Conservation (phyloP, 2,797 vertebrate genomes). For the Rallus crepitans region DNA sequence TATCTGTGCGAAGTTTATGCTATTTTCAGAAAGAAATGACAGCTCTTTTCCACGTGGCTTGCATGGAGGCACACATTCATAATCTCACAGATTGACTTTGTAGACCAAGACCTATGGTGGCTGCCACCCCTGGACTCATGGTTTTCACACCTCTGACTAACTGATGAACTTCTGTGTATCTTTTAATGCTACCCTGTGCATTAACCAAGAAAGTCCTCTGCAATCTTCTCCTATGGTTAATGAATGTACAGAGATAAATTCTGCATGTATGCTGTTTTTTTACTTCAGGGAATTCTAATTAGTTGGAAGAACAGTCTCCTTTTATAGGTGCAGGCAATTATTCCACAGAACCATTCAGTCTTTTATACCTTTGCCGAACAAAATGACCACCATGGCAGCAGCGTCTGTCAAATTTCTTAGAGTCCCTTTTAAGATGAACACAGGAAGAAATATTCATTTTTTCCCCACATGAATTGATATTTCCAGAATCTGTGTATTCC, state of each 20-base stretch:
- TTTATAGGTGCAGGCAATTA: neutral
- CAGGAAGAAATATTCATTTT: neutral
- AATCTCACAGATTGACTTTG: neutral
- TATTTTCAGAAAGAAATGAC: neutral
- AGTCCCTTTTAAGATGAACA: neutral
- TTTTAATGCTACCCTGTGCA: neutral
- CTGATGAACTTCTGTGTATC: neutral
- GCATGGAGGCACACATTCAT: fast-evolving
- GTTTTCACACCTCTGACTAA: neutral
- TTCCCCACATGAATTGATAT: neutral
- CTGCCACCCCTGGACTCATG: neutral
- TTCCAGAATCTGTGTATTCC: neutral
- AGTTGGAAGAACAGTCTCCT: neutral
- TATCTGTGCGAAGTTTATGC: neutral
- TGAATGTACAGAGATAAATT: neutral
- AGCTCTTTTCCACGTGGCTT: neutral
- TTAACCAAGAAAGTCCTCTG: neutral
- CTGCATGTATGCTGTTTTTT: neutral
- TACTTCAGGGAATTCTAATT: neutral
- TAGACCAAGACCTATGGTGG: neutral
- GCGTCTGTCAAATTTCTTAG: neutral
- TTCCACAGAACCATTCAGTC: neutral
- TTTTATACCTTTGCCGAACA: neutral
- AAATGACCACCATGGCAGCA: neutral
- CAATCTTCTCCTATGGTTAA: neutral